Evolutionary conservation across 2,113 vertebrate genomes (phyloP).

Genomic region (Eretmochelys imbricata): DNA sequence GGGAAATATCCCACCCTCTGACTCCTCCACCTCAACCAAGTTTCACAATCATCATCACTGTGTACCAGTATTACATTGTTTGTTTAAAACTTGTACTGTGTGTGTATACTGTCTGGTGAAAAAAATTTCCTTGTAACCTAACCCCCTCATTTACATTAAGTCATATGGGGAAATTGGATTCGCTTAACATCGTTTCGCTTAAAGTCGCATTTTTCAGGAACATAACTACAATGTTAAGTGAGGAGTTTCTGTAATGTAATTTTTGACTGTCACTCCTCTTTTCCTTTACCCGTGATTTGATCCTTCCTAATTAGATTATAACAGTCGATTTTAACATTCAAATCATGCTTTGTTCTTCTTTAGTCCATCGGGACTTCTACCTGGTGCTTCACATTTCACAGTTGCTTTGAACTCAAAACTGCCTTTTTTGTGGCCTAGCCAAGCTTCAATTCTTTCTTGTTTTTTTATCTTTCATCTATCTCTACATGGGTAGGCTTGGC

Average conservation of each 20-base stretch:
- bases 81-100: no score
- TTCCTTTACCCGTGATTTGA: background rate
- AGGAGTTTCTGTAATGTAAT: background rate
- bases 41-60: no score
- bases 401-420: background rate
- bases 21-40: no score
- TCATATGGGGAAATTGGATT: no score
- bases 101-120: no score
- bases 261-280: background rate
- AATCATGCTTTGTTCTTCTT: background rate
- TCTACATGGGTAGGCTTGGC: conserved; percentile 47
- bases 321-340: background rate
- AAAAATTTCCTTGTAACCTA: no score
- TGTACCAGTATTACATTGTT: no score
- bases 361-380: background rate
- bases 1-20: no score
- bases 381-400: background rate
- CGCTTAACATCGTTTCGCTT: no score
- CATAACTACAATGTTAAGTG: no score
- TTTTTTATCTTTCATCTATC: conserved; percentile 15
- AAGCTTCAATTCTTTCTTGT: background rate
- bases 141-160: no score
- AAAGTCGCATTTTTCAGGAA: no score
- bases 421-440: background rate
- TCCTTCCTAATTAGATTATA: background rate